Conservation (phyloP, 2,888 invertebrate species). For the Drosophila neutralis region DNA sequence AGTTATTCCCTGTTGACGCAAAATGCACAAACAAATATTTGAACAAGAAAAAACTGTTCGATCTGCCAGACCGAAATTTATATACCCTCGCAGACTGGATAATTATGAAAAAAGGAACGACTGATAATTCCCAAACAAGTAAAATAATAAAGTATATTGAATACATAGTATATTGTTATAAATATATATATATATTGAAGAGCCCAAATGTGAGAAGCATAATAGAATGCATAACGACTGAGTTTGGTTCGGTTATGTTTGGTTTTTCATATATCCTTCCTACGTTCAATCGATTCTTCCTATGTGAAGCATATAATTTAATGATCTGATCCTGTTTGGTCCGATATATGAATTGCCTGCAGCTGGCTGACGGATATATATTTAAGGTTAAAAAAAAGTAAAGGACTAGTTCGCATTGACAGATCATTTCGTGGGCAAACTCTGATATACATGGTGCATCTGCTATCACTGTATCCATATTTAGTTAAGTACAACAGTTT, state of each 20-base stretch:
- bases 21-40: constrained; percentile 13
- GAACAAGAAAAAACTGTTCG: neutral
- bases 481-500: neutral
- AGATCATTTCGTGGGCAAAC: neutral
- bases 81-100: neutral
- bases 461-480: neutral
- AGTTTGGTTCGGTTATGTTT: neutral
- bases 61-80: neutral
- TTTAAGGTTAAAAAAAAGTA: neutral
- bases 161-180: neutral
- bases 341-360: neutral
- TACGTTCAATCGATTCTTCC: too few species aligned
- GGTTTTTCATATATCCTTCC: neutral
- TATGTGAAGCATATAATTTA: neutral
- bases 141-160: neutral
- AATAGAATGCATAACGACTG: neutral
- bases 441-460: neutral
- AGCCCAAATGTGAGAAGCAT: neutral
- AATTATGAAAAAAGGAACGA: neutral
- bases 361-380: neutral
- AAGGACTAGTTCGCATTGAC: neutral
- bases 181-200: neutral
- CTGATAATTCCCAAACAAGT: neutral
- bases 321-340: neutral
- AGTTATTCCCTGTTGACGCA: constrained; percentile 28